Percentiles rank a stretch among this genome's conserved stretches.
Evolutionary conservation across 2,797 vertebrate species (phyloP).

Genomic region (Notoglanidium macrostoma): DNA sequence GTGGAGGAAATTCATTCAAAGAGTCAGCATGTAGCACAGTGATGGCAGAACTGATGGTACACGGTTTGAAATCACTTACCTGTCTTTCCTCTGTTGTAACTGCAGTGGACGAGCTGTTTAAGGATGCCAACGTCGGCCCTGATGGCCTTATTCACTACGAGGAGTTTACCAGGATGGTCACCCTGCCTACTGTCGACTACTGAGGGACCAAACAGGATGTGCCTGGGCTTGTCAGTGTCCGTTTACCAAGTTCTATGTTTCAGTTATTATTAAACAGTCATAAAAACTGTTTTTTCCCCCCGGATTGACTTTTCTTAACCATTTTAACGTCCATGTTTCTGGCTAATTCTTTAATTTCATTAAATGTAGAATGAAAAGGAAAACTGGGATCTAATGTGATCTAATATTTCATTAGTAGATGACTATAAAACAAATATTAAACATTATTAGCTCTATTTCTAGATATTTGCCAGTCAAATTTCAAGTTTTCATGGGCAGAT

Average conservation of each 20-base stretch:
- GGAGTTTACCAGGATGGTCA: slow-evolving; percentile 82
- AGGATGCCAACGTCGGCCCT: slow-evolving; percentile 79
- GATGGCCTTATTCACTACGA: slow-evolving; percentile 84
- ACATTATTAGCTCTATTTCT: not conserved
- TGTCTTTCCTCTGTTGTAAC: not conserved
- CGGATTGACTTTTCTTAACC: not conserved
- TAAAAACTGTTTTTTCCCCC: not conserved
- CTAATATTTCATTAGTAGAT: not conserved
- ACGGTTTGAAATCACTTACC: not conserved
- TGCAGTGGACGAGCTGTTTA: slow-evolving; percentile 90
- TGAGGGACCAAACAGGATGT: slow-evolving; percentile 63
- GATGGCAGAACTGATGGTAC: not conserved
- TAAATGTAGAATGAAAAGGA: not conserved
- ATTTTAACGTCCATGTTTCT: not conserved
- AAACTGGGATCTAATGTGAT: not conserved
- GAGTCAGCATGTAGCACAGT: not conserved
- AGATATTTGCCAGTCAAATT: not conserved
- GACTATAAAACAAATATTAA: not conserved
- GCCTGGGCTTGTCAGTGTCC: not conserved
- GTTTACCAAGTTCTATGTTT: not conserved
- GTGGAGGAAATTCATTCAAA: not conserved
- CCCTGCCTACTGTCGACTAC: slow-evolving; percentile 80
- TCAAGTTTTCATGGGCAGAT: not conserved
- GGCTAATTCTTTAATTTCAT: not conserved
- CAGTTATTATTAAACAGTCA: not conserved